A percentile compares a stretch with the other conserved stretches of the same genome.
phyloP scores from a whole-genome alignment of 2,888 invertebrate species.

The Pantelozetes paolii region DNA sequence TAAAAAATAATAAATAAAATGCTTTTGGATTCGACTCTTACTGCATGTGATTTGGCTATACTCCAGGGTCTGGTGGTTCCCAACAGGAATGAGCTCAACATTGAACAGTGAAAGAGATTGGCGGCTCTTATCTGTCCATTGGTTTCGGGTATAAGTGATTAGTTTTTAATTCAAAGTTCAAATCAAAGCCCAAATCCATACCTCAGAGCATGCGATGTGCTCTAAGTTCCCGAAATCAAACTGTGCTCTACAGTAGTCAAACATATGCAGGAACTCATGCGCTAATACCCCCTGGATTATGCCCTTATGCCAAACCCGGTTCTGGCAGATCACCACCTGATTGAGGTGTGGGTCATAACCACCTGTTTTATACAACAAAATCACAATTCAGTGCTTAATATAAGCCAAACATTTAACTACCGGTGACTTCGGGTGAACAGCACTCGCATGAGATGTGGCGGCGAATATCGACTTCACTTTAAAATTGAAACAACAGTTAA shows the following conservation, averaged over 20 bases:
- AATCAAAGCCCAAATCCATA: slow-evolving; percentile 48
- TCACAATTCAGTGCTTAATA: slow-evolving; percentile 49
- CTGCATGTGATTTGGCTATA: slow-evolving; percentile 72
- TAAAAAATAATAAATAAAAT: too few relatives aligned
- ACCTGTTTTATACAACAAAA: slow-evolving; percentile 60
- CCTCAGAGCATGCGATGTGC: slow-evolving; percentile 88
- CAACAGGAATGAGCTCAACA: slow-evolving; percentile 70
- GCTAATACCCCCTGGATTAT: slow-evolving; percentile 74
- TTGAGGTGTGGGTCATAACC: slow-evolving; percentile 82
- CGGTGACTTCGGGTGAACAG: slow-evolving; percentile 58
- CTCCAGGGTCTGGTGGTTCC: slow-evolving; percentile 70
- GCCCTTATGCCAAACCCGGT: slow-evolving; percentile 60
- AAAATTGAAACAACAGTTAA: slow-evolving; percentile 49
- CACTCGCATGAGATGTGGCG: slow-evolving; percentile 89
- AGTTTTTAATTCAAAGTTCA: too few relatives aligned
- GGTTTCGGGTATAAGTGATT: too few relatives aligned
- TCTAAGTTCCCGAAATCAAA: slow-evolving; percentile 82
- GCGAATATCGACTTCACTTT: slow-evolving; percentile 71
- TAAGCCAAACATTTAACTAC: background rate
- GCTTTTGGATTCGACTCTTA: slow-evolving; percentile 52
- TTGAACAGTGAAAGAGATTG: slow-evolving; percentile 87
- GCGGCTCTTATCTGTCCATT: slow-evolving; percentile 76
- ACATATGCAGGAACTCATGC: slow-evolving; percentile 95
- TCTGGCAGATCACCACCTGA: slow-evolving; percentile 87
- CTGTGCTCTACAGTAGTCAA: slow-evolving; percentile 83